Conservation (phyloP, 2,113 vertebrate species). For the Sylvietta virens region DNA sequence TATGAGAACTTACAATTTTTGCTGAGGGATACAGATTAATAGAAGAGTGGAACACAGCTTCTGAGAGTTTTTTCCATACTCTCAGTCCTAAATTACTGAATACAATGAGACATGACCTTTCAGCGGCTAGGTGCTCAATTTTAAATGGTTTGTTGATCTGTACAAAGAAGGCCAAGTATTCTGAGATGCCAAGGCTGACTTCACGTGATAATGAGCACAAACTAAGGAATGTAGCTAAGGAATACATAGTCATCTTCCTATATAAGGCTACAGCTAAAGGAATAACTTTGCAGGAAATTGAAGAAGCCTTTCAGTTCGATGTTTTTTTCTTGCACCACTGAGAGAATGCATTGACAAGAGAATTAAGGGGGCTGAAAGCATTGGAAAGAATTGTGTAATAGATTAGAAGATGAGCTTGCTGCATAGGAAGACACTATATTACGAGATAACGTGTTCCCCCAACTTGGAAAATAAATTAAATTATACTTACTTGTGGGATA, state of each 20-base stretch:
- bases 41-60: slow-evolving; percentile 28
- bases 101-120: slow-evolving; percentile 43
- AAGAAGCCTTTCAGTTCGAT: background rate
- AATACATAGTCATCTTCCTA: background rate
- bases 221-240: slow-evolving; percentile 30
- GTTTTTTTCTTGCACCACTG: slow-evolving; percentile 1
- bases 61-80: slow-evolving; percentile 33
- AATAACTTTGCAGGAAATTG: slow-evolving; percentile 28
- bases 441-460: background rate
- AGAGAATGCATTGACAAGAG: slow-evolving; percentile 13
- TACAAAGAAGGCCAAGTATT: slow-evolving; percentile 42
- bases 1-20: slow-evolving; percentile 33
- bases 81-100: slow-evolving; percentile 25
- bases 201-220: slow-evolving; percentile 39
- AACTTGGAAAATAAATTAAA: background rate
- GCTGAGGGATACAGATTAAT: slow-evolving; percentile 4
- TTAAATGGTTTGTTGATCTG: slow-evolving; percentile 63
- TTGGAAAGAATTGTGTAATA: background rate
- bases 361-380: background rate
- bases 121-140: slow-evolving; percentile 21
- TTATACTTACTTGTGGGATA: background rate
- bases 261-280: slow-evolving; percentile 31
- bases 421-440: background rate
- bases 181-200: slow-evolving; percentile 5
- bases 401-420: slow-evolving; percentile 26